These are phyloP conservation scores for Erebia aethiops DNA, from an alignment of 2,888 invertebrate species.

Conservation along the genomic window DNA sequence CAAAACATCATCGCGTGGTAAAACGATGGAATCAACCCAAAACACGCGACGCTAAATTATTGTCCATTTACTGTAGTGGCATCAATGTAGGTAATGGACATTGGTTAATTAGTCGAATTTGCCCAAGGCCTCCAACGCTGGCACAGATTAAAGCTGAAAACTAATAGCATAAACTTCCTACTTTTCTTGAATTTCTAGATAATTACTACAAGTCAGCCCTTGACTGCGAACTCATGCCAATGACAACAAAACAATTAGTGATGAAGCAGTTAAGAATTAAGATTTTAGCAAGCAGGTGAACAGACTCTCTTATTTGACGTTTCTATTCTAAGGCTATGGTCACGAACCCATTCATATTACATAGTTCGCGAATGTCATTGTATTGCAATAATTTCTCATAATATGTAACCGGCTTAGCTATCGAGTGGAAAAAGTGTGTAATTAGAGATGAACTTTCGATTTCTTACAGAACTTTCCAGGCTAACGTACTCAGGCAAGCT, in stretches of 20 bases:
- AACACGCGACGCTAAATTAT: constrained; percentile 24
- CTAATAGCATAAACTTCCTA: background rate
- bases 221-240: too few species aligned
- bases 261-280: too few species aligned
- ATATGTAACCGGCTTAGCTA: constrained; percentile 39
- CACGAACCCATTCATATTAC: constrained; percentile 18
- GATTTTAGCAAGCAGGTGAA: too few species aligned
- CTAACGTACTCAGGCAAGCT: constrained; percentile 35
- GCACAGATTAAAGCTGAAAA: constrained; percentile 7
- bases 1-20: constrained; percentile 15
- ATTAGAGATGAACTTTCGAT: constrained; percentile 46
- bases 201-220: background rate
- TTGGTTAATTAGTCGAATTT: constrained; percentile 17
- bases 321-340: constrained; percentile 13
- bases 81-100: constrained; percentile 15
- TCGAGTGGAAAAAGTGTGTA: constrained; percentile 43
- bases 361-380: constrained; percentile 28
- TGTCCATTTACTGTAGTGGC: constrained; percentile 22
- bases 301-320: background rate
- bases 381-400: constrained; percentile 39
- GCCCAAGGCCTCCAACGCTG: constrained; percentile 2
- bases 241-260: too few species aligned
- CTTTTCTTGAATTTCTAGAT: background rate
- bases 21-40: constrained; percentile 11
- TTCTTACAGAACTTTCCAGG: constrained; percentile 47